Evolutionary conservation across 1,140 invertebrate species (phyloP).

Genomic region (Papilio glaucus): DNA sequence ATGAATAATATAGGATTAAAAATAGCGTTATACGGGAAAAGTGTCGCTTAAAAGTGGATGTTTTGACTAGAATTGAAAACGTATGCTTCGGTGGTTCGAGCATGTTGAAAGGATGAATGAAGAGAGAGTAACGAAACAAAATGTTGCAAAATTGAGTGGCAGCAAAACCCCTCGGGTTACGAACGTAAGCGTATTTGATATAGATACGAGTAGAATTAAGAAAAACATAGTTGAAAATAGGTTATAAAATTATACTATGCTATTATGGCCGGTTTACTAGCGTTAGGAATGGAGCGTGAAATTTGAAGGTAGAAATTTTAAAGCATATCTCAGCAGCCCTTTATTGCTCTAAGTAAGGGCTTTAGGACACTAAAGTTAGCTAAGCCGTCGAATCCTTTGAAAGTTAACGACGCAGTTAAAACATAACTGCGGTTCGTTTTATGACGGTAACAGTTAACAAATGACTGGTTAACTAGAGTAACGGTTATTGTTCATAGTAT

Average conservation of each 20-base stretch:
- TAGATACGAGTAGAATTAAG: too few relatives aligned
- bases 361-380: constrained; percentile 36
- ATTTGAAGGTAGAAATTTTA: constrained; percentile 17
- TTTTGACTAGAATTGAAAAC: too few relatives aligned
- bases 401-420: constrained; percentile 36
- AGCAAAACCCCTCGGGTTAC: too few relatives aligned
- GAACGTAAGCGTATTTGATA: too few relatives aligned
- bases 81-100: too few relatives aligned
- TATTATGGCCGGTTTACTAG: not conserved
- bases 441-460: constrained; percentile 33
- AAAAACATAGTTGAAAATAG: too few relatives aligned
- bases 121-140: too few relatives aligned
- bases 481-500: constrained; percentile 34
- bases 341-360: constrained; percentile 34
- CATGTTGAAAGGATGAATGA: too few relatives aligned
- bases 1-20: too few relatives aligned
- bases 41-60: too few relatives aligned
- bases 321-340: constrained; percentile 29
- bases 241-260: constrained; percentile 3
- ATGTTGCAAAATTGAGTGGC: too few relatives aligned
- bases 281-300: not conserved
- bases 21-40: too few relatives aligned
- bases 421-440: constrained; percentile 32
- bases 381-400: constrained; percentile 25
- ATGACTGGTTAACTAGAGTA: constrained; percentile 34